Conservation (phyloP, 2,797 vertebrate species). For the Sarcoramphus papa region DNA sequence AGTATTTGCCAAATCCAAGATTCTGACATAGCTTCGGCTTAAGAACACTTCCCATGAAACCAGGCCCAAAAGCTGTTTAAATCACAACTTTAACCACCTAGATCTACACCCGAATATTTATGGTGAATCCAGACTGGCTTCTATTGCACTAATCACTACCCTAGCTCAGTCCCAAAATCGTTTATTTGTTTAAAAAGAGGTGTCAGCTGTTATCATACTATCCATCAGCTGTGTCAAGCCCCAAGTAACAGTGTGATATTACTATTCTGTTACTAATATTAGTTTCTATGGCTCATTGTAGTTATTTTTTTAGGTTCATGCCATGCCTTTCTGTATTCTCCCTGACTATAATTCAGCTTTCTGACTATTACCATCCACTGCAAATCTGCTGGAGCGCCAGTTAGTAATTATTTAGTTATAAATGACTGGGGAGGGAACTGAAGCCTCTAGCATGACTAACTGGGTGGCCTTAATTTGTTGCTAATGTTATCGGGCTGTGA, state of each 20-base stretch:
- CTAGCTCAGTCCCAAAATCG: not conserved
- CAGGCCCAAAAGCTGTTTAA: not conserved
- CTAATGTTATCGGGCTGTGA: not conserved
- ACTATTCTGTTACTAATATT: not conserved
- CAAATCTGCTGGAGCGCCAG: not conserved
- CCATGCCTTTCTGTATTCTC: not conserved
- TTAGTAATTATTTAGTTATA: not conserved
- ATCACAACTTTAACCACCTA: not conserved
- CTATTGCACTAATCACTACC: not conserved
- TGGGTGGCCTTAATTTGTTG: not conserved
- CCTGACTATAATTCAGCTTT: not conserved
- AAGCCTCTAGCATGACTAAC: not conserved
- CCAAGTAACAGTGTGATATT: not conserved
- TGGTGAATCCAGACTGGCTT: not conserved
- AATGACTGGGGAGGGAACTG: not conserved
- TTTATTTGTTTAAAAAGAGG: not conserved
- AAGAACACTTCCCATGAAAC: not conserved
- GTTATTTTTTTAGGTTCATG: not conserved
- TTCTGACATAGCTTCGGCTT: not conserved
- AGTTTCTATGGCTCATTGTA: not conserved
- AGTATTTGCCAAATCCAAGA: not conserved
- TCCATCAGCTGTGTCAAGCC: not conserved
- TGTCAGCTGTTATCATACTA: not conserved
- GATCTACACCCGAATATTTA: not conserved
- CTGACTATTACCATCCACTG: not conserved